Evolutionary conservation across 2,888 invertebrate genomes (phyloP).

Genomic region (Sminthurides aquaticus): DNA sequence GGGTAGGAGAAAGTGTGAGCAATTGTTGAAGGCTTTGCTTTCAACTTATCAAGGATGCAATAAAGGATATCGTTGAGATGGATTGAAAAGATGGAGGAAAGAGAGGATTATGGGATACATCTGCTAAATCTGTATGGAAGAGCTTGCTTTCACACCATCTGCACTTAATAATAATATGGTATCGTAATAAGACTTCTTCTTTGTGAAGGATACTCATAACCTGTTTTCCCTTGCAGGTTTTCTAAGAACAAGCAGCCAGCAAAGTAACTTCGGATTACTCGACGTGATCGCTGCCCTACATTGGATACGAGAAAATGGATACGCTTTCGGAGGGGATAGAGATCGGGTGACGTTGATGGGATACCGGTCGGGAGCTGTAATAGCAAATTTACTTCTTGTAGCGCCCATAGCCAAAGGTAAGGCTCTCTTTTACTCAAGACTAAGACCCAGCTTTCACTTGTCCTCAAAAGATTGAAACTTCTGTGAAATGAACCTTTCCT

Average conservation of each 20-base stretch:
- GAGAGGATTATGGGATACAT: too few species aligned
- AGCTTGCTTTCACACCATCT: too few species aligned
- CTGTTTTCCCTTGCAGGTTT: conserved; percentile 59
- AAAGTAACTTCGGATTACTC: conserved; percentile 86
- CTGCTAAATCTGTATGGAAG: too few species aligned
- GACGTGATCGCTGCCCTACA: conserved; percentile 90
- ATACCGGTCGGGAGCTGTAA: conserved; percentile 91
- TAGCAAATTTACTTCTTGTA: conserved; percentile 90
- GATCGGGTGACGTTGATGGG: conserved; percentile 88
- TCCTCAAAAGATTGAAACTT: too few species aligned
- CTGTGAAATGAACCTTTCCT: background rate
- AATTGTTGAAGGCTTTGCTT: too few species aligned
- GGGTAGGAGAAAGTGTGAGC: too few species aligned
- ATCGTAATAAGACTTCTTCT: too few species aligned
- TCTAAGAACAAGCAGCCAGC: conserved; percentile 81
- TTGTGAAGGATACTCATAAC: background rate
- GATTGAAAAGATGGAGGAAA: too few species aligned
- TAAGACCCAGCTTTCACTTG: background rate
- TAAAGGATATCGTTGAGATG: too few species aligned
- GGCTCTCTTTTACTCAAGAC: conserved; percentile 22
- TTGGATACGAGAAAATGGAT: conserved; percentile 91
- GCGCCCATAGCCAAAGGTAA: conserved; percentile 91
- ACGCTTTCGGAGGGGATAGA: conserved; percentile 90
- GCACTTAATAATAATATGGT: too few species aligned
- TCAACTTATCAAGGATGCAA: too few species aligned